A percentile compares a stretch with the other conserved stretches of the same genome.
Conservation (phyloP, 2,113 vertebrate genomes). For the Chaetodon trifascialis region DNA sequence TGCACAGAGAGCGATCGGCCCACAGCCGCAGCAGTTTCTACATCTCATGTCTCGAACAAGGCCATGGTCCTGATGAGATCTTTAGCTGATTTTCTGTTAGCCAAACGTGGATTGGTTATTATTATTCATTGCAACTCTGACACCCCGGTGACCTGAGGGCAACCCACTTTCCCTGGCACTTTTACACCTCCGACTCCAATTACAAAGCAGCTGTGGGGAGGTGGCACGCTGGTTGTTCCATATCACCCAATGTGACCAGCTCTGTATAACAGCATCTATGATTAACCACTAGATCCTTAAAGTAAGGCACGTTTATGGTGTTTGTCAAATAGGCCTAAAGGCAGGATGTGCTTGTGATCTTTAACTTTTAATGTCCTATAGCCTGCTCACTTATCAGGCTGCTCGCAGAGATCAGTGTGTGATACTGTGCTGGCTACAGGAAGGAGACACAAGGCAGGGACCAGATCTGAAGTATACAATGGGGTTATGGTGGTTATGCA, state of each 20-base stretch:
- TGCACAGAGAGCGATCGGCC: constrained; percentile 20
- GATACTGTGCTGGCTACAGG: background rate
- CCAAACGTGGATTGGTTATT: constrained; percentile 53
- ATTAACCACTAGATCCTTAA: constrained; percentile 38
- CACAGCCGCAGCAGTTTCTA: constrained; percentile 14
- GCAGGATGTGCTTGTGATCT: constrained; percentile 27
- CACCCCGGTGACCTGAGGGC: constrained; percentile 42
- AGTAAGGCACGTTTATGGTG: constrained; percentile 9
- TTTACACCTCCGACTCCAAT: constrained; percentile 57
- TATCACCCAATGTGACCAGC: constrained; percentile 42
- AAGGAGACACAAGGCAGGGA: background rate
- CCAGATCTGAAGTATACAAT: background rate
- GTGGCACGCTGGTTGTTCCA: constrained; percentile 27
- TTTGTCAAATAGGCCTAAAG: constrained; percentile 28
- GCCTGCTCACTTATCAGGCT: constrained; percentile 1
- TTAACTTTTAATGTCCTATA: constrained; percentile 38
- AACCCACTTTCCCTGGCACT: constrained; percentile 50
- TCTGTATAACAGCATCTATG: constrained; percentile 40
- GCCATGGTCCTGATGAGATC: constrained; percentile 42
- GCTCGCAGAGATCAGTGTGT: constrained; percentile 8
- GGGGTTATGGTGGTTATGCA: background rate
- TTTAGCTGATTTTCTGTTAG: constrained; percentile 52
- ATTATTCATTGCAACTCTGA: constrained; percentile 56
- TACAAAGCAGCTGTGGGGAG: constrained; percentile 59
- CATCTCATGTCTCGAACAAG: constrained; percentile 38